Base-by-base conservation (phyloP, 2,113 vertebrate genomes). In the Sander lucioperca region DNA sequence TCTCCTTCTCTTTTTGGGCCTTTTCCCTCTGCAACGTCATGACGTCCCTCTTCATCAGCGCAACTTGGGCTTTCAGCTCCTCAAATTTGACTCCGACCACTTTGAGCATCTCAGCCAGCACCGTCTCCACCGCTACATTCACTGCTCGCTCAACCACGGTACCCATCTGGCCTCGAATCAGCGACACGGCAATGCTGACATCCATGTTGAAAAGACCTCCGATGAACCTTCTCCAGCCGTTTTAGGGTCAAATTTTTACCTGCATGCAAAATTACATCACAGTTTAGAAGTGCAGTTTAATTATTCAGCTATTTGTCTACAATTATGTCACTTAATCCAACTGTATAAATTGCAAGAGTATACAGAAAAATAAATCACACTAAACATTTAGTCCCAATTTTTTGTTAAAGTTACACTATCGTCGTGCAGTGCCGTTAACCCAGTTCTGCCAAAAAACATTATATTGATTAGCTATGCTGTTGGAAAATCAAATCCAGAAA, bases 111-210 rank as follows among this genome's bases (percentile, higher is more conserved):
- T 96, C 95, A 0, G 93, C 94, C 86, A 96, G 72, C 36, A 96
- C 95, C 0, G 92, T 96, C 88, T 96, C 95, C 73, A 96, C 95
- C 0, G 95, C 95, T 0, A 81, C 91, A 56, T 94, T 95, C 63
- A 96, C 95, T 0, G 95, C 95, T 47, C 93, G 93, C 88, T 96
- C 95, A 1, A 96, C 94, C 59, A 95, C 95, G 0, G 92, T 69
- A 1, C 95, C 95, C 94, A 96, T 94, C 90, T 96, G 95, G 11
- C 95, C 95, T 13, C 94, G 91, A 47, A 96, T 95, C 25, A 96
- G 91, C 0, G 95, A 95, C 36, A 96, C 95, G 0, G 95, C 95
- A 8, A 96, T 90, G 88, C 94, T 94, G 23, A 95, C 94, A 13
- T 96, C 95, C 95, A 96, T 96, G 4, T n/a, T 19, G 5, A 47